Conservation (phyloP, 1,140 invertebrate genomes). For the Bombus pascuorum region DNA sequence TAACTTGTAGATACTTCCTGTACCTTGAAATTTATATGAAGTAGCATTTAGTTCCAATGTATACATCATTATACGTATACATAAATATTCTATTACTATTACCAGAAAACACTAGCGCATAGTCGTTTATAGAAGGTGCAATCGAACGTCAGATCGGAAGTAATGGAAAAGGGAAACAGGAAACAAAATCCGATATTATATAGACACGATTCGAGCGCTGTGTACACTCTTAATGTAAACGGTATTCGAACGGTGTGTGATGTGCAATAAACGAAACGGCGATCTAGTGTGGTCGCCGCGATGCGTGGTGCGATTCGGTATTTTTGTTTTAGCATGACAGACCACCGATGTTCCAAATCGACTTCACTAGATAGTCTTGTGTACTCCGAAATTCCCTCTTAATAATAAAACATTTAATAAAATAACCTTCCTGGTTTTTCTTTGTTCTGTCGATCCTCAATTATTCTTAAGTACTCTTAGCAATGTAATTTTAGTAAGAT, state of each 20-base stretch:
- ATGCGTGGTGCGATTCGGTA: slow-evolving; percentile 63
- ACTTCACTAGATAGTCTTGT: slow-evolving; percentile 73
- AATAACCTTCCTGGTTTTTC: slow-evolving; percentile 18
- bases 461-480: not conserved
- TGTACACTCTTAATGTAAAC: slow-evolving; percentile 49
- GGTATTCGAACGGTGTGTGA: slow-evolving; percentile 52
- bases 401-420: slow-evolving; percentile 79
- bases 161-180: slow-evolving; percentile 4
- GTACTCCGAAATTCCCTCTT: slow-evolving; percentile 73
- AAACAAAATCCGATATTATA: slow-evolving; percentile 28
- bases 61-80: slow-evolving; percentile 53
- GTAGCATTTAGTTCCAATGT: slow-evolving; percentile 63
- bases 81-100: slow-evolving; percentile 61
- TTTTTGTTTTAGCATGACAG: slow-evolving; percentile 71
- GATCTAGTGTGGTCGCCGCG: slow-evolving; percentile 24
- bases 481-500: too few species aligned
- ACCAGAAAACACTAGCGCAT: slow-evolving; percentile 57
- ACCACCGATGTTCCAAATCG: slow-evolving; percentile 67
- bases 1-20: slow-evolving; percentile 78
- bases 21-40: slow-evolving; percentile 79
- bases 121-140: slow-evolving; percentile 53
- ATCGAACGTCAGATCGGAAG: slow-evolving; percentile 36
- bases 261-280: slow-evolving; percentile 64
- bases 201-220: slow-evolving; percentile 32
- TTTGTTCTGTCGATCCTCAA: not conserved